Evolutionary conservation across 2,797 vertebrate species (phyloP).

Genomic region (Myotis pilosus): DNA sequence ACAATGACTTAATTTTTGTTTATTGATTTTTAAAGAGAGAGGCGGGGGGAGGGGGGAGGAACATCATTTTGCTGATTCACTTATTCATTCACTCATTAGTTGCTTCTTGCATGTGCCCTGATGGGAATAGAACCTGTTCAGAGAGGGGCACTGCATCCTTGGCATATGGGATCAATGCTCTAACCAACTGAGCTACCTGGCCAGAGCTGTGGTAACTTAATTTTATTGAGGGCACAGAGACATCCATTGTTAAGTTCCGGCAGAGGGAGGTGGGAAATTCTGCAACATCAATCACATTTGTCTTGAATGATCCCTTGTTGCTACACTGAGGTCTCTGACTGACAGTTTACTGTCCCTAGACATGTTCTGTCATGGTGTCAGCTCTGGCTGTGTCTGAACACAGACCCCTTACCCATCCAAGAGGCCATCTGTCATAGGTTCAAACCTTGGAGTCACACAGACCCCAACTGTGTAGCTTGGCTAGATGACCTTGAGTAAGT

Average conservation of each 20-base stretch:
- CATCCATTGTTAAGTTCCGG: slow-evolving; percentile 52
- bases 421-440: neutral
- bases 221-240: slow-evolving; percentile 63
- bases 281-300: slow-evolving; percentile 2
- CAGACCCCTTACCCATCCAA: neutral
- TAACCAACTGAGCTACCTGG: neutral
- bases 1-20: slow-evolving; percentile 43
- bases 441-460: neutral
- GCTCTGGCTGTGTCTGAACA: slow-evolving; percentile 7
- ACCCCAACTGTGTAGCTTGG: neutral
- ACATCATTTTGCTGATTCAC: neutral
- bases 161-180: neutral
- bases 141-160: neutral
- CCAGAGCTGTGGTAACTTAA: neutral
- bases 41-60: neutral
- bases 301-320: slow-evolving; percentile 16
- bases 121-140: neutral
- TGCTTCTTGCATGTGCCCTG: neutral
- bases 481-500: neutral
- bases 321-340: slow-evolving; percentile 17
- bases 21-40: neutral
- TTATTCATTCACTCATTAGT: neutral
- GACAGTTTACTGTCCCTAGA: slow-evolving; percentile 55
- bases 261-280: slow-evolving; percentile 48
- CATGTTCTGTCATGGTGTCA: slow-evolving; percentile 54